Conservation (phyloP, 2,113 vertebrate genomes). For the Leucoraja erinaceus region DNA sequence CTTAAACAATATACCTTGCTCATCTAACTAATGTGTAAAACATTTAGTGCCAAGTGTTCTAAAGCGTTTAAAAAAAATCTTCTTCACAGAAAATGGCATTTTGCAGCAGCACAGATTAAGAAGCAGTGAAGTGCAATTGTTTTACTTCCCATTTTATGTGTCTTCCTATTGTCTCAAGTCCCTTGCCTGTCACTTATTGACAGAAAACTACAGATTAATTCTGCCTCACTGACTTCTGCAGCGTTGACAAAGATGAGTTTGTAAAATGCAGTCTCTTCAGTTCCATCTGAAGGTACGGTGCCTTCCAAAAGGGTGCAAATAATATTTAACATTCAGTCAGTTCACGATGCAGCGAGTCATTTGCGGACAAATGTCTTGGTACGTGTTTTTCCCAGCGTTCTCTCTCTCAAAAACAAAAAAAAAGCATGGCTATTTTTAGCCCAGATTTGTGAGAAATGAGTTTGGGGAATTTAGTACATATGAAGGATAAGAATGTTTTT, state of each 20-base stretch:
- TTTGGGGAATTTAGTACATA: slow-evolving; percentile 82
- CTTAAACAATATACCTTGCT: too few species aligned
- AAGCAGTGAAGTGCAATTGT: not conserved
- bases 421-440: slow-evolving; percentile 79
- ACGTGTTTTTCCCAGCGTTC: not conserved
- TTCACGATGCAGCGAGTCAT: too few species aligned
- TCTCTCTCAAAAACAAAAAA: slow-evolving; percentile 56
- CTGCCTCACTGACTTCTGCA: not conserved
- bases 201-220: slow-evolving; percentile 28
- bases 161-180: not conserved
- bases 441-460: slow-evolving; percentile 74
- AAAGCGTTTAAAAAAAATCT: not conserved
- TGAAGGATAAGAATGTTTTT: slow-evolving; percentile 81
- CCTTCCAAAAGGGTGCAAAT: not conserved
- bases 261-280: not conserved
- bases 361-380: not conserved
- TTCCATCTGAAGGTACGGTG: not conserved
- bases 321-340: slow-evolving; percentile 33
- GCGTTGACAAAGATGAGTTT: slow-evolving; percentile 7
- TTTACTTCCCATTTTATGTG: not conserved
- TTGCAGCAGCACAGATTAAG: not conserved
- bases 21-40: not conserved
- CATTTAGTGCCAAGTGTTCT: not conserved
- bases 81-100: not conserved
- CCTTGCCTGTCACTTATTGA: not conserved